These are phyloP conservation scores for Thymelicus lineola DNA, from an alignment of 2,888 invertebrate species.

Conservation along the genomic window DNA sequence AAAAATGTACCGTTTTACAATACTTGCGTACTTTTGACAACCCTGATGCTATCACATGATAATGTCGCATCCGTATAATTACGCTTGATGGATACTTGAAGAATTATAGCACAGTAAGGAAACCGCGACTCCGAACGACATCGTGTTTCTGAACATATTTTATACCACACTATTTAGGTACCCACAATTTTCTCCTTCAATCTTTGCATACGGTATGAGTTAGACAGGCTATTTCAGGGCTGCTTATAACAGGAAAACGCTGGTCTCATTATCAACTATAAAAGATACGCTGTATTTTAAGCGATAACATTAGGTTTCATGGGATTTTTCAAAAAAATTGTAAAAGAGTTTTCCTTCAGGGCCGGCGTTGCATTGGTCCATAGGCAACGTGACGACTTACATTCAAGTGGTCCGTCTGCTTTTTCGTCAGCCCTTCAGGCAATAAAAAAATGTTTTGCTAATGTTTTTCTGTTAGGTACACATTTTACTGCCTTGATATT, in stretches of 20 bases:
- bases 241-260: not conserved
- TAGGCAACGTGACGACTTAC: no score
- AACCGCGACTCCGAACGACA: constrained; percentile 19
- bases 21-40: not conserved
- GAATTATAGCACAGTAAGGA: constrained; percentile 24
- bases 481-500: no score
- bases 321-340: no score
- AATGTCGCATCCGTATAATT: constrained; percentile 17
- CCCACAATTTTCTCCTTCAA: constrained; percentile 35
- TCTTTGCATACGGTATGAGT: constrained; percentile 37
- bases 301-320: no score
- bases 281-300: not conserved
- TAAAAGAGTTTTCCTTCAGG: no score
- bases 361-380: no score
- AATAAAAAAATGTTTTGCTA: no score
- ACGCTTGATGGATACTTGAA: not conserved
- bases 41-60: not conserved
- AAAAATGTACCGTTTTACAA: no score
- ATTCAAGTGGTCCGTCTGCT: no score
- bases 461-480: no score
- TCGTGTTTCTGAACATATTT: constrained; percentile 26
- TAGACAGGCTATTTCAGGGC: constrained; percentile 18
- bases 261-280: constrained; percentile 11
- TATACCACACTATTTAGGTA: constrained; percentile 24
- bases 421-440: no score